A percentile compares a stretch with the other conserved stretches of the same genome.
These are phyloP conservation scores for Microplitis deprimator DNA, from an alignment of 2,888 invertebrate genomes.

Conservation along the genomic window DNA sequence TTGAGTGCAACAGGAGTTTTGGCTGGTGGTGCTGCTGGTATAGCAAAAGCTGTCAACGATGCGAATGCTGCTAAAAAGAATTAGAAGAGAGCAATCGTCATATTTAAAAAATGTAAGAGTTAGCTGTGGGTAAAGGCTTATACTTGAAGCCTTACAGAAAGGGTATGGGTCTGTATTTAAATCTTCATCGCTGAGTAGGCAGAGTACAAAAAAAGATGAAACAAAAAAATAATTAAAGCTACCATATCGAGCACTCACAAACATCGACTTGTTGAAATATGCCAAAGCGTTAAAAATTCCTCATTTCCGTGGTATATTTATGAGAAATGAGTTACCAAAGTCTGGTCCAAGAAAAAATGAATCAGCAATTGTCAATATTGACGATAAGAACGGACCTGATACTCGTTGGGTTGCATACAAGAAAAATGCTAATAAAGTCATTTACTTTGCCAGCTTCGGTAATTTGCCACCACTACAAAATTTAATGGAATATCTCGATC, in stretches of 20 bases:
- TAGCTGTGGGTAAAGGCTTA: conserved; percentile 54
- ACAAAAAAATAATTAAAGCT: no score
- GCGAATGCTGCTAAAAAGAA: conserved; percentile 57
- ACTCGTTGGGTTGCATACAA: conserved; percentile 55
- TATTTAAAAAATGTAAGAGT: conserved; percentile 60
- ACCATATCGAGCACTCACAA: no score
- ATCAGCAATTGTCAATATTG: conserved; percentile 39
- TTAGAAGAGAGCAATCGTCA: conserved; percentile 60
- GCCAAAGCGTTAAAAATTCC: conserved; percentile 45
- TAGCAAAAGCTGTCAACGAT: conserved; percentile 61
- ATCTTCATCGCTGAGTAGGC: no score
- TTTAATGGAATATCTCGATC: not conserved
- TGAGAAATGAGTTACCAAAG: conserved; percentile 45
- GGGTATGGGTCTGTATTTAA: no score
- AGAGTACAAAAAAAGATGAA: no score
- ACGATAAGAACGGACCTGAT: conserved; percentile 44
- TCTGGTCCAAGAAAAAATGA: conserved; percentile 39
- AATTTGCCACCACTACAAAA: conserved; percentile 42
- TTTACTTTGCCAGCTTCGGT: conserved; percentile 49
- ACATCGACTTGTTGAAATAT: conserved; percentile 49
- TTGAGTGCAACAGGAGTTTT: conserved; percentile 45
- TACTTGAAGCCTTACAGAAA: conserved; percentile 32
- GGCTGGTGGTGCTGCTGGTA: conserved; percentile 38
- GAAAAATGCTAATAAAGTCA: conserved; percentile 35
- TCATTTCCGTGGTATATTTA: conserved; percentile 58